A percentile compares a stretch with the other conserved stretches of the same genome.
Conservation (phyloP, 2,113 vertebrate genomes). For the Cathartes aura region DNA sequence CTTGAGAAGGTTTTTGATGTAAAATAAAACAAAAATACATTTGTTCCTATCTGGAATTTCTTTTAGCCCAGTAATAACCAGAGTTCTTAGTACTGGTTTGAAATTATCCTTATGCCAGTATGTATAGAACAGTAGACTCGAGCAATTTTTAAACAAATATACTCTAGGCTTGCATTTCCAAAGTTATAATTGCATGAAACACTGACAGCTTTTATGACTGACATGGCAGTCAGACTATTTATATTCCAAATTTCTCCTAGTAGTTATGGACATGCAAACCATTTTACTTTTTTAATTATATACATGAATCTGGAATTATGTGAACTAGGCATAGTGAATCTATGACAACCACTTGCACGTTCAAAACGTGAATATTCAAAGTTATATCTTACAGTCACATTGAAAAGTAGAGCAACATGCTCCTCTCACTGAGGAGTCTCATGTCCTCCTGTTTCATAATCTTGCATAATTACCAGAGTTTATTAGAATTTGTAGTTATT, state of each 20-base stretch:
- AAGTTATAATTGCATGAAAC: not conserved
- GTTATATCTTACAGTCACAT: rapidly evolving
- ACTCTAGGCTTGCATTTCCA: not conserved
- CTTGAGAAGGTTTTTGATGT: not conserved
- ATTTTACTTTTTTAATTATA: not conserved
- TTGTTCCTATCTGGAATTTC: not conserved
- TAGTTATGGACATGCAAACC: not conserved
- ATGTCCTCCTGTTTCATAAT: not conserved
- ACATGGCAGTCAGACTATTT: not conserved
- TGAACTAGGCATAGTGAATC: not conserved
- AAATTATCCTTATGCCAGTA: not conserved
- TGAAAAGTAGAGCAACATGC: not conserved
- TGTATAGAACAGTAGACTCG: not conserved
- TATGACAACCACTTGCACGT: not conserved
- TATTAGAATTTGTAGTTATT: not conserved
- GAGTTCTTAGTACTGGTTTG: not conserved
- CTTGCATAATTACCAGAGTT: not conserved
- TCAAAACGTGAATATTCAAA: not conserved
- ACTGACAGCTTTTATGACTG: not conserved
- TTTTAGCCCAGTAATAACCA: not conserved
- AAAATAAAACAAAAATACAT: not conserved
- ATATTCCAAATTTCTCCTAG: not conserved
- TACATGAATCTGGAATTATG: not conserved
- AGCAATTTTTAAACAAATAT: not conserved
- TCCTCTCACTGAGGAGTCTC: not conserved